Conservation (phyloP, 1,140 invertebrate genomes). For the Panulirus ornatus region DNA sequence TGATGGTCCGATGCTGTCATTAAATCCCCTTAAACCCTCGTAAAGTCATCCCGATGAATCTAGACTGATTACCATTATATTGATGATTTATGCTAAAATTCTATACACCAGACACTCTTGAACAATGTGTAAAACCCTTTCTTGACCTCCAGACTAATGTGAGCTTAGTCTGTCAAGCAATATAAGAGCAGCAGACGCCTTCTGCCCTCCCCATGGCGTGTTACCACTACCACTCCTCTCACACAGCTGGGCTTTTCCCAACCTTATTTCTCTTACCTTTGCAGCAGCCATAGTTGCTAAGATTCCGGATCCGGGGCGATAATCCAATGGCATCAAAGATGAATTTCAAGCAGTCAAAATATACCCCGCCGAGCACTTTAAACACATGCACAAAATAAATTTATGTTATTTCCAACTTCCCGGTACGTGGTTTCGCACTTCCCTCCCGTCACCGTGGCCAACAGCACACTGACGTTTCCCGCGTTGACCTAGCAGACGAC, state of each 20-base stretch:
- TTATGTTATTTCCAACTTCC: conserved; percentile 5
- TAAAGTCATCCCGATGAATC: no score
- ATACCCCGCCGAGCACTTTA: background rate
- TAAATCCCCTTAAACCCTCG: no score
- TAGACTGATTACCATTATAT: no score
- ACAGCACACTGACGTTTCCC: conserved; percentile 21
- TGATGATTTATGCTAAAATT: no score
- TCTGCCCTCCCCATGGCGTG: conserved; percentile 4
- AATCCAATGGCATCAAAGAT: background rate
- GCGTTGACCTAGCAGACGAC: conserved; percentile 9
- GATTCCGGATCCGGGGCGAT: background rate
- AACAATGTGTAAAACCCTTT: no score
- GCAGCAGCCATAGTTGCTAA: background rate
- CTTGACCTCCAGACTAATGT: no score
- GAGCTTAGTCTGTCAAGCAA: no score
- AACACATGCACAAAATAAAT: background rate
- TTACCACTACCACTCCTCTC: background rate
- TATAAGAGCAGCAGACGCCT: no score
- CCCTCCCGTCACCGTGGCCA: background rate
- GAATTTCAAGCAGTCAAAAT: background rate
- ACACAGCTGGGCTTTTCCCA: background rate
- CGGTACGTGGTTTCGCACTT: background rate
- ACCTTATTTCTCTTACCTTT: background rate
- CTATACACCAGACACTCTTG: no score
- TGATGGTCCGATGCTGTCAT: no score